phyloP scores from a whole-genome alignment of 2,888 invertebrate species.

The Quadroppia sp. region DNA sequence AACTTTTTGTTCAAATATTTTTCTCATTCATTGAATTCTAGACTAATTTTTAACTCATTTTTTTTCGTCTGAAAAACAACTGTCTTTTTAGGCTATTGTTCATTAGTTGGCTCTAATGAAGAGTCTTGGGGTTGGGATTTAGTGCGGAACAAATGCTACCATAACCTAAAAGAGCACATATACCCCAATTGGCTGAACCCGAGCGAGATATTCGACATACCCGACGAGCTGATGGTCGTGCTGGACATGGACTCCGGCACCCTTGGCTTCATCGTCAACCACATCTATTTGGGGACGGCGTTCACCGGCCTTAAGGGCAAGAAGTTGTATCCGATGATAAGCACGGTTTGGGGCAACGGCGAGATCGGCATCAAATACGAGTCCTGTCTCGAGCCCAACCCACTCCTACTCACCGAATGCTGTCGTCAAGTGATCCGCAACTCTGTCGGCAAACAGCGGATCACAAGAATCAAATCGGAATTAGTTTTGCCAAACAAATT shows the following conservation, averaged over 20 bases:
- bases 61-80: too few species aligned
- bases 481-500: conserved; percentile 2
- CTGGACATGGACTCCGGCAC: conserved; percentile 41
- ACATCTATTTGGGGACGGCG: conserved; percentile 35
- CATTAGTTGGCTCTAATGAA: conserved; percentile 37
- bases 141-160: conserved; percentile 36
- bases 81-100: conserved; percentile 40
- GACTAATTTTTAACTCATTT: too few species aligned
- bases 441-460: conserved; percentile 13
- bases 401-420: conserved; percentile 31
- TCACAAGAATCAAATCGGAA: background rate
- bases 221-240: conserved; percentile 39
- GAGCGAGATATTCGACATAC: conserved; percentile 37
- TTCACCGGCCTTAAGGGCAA: conserved; percentile 40
- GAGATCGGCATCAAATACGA: conserved; percentile 40
- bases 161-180: conserved; percentile 32
- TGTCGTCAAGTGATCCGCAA: conserved; percentile 36
- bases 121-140: conserved; percentile 41
- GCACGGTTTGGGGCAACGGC: conserved; percentile 40
- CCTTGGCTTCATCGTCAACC: conserved; percentile 39
- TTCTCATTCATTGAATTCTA: too few species aligned
- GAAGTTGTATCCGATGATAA: conserved; percentile 38
- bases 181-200: conserved; percentile 34
- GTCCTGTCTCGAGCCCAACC: conserved; percentile 26
- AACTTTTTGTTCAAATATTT: too few species aligned